Percentiles rank a stretch among this genome's conserved stretches.
Conservation (phyloP, 2,888 invertebrate species). For the Orthonevra nobilis region DNA sequence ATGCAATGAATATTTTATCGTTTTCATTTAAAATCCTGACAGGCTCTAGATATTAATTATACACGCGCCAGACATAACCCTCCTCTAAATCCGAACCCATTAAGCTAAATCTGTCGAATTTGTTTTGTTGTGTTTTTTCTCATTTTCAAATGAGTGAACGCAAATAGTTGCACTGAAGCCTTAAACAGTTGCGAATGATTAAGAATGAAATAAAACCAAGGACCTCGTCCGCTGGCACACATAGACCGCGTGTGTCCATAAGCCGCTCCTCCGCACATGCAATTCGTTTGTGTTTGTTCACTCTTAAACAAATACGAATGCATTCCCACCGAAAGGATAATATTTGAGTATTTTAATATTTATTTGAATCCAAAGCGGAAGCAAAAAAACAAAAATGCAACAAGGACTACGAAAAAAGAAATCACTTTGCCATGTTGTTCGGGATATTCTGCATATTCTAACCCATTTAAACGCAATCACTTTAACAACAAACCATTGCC, state of each 20-base stretch:
- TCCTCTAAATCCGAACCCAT: too few relatives aligned
- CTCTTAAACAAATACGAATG: constrained; percentile 51
- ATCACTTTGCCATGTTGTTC: constrained; percentile 23
- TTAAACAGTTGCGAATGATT: too few relatives aligned
- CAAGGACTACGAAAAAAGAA: constrained; percentile 16
- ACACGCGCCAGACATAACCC: too few relatives aligned
- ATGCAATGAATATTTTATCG: too few relatives aligned
- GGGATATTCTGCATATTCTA: constrained; percentile 42
- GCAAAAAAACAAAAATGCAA: constrained; percentile 24
- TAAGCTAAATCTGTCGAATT: too few relatives aligned
- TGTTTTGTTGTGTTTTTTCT: too few relatives aligned
- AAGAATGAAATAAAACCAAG: not conserved
- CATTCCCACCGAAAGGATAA: constrained; percentile 45
- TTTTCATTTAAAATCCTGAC: too few relatives aligned
- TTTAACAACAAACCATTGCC: constrained; percentile 26
- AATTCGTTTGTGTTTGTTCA: constrained; percentile 49
- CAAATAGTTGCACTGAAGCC: too few relatives aligned
- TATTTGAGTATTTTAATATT: constrained; percentile 68
- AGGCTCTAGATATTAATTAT: too few relatives aligned
- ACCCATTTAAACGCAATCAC: constrained; percentile 52
- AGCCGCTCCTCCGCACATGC: constrained; percentile 4
- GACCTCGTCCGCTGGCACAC: too few relatives aligned
- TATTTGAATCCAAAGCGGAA: constrained; percentile 60
- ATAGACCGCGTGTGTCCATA: too few relatives aligned
- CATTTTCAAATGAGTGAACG: too few relatives aligned